These are phyloP conservation scores for Tarsius wallacei DNA, from an alignment of 2,797 vertebrate genomes.

Conservation along the genomic window DNA sequence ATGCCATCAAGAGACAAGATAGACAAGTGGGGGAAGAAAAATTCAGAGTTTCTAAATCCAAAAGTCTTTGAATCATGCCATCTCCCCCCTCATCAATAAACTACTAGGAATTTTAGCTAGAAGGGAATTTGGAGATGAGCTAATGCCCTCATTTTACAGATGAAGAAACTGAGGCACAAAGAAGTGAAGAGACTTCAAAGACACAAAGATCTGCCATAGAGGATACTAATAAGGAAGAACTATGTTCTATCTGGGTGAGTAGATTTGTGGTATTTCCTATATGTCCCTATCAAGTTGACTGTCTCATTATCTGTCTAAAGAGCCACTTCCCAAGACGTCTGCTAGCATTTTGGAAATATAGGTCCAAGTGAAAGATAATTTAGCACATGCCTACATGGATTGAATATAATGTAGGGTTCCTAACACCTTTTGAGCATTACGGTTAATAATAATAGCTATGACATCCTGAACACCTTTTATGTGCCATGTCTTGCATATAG, in stretches of 20 bases:
- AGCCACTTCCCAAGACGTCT: not conserved
- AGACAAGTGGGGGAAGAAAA: not conserved
- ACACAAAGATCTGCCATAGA: not conserved
- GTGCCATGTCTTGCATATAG: not conserved
- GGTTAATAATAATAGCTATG: not conserved
- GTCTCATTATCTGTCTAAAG: not conserved
- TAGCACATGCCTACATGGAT: not conserved
- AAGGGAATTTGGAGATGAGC: not conserved
- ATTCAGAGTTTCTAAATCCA: conserved; percentile 14
- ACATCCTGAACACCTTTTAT: not conserved
- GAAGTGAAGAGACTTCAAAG: conserved; percentile 3
- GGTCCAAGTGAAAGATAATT: not conserved
- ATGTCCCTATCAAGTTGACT: not conserved
- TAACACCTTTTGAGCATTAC: not conserved
- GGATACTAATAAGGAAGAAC: not conserved
- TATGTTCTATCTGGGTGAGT: not conserved
- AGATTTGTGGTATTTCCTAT: not conserved
- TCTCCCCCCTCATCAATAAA: not conserved
- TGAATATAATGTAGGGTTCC: not conserved
- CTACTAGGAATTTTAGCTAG: not conserved
- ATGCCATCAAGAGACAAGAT: no score
- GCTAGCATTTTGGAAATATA: conserved; percentile 49
- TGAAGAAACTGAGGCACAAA: not conserved
- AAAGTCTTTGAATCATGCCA: not conserved
- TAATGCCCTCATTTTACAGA: not conserved